phyloP scores from a whole-genome alignment of 2,888 invertebrate genomes.

The Tinea pellionella region DNA sequence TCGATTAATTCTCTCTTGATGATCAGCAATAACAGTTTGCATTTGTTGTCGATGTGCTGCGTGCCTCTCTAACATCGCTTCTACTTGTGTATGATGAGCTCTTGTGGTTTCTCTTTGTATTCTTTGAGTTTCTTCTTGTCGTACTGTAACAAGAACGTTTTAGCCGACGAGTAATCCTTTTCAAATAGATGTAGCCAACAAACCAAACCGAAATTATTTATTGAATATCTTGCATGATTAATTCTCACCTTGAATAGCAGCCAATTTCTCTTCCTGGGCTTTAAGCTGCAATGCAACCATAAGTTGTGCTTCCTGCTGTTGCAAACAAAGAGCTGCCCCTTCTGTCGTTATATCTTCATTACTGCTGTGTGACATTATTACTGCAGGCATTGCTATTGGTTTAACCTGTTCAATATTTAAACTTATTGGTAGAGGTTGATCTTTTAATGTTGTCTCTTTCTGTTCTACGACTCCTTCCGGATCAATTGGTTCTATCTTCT shows the following conservation, averaged over 20 bases:
- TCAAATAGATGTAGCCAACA: no score
- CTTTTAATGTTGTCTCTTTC: not conserved
- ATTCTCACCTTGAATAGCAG: slow-evolving; percentile 62
- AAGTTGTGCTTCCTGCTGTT: slow-evolving; percentile 73
- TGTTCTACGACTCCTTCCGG: not conserved
- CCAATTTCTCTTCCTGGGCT: slow-evolving; percentile 72
- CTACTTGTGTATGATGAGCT: slow-evolving; percentile 65
- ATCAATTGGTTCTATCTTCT: slow-evolving; percentile 20
- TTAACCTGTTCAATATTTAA: not conserved
- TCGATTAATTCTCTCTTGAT: slow-evolving; percentile 72
- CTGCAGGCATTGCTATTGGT: not conserved
- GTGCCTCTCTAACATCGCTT: slow-evolving; percentile 63
- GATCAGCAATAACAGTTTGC: slow-evolving; percentile 68
- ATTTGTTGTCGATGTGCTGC: slow-evolving; percentile 67
- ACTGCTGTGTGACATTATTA: slow-evolving; percentile 27
- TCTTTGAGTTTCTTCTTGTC: slow-evolving; percentile 53
- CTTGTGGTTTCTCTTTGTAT: slow-evolving; percentile 62
- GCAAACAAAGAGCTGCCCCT: slow-evolving; percentile 66
- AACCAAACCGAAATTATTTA: not conserved
- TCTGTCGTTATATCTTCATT: slow-evolving; percentile 61
- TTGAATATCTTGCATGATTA: no score
- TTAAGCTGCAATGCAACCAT: slow-evolving; percentile 72
- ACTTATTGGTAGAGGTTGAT: not conserved
- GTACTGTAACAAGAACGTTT: slow-evolving; percentile 36
- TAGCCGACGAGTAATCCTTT: no score